Evolutionary conservation across 2,797 vertebrate genomes (phyloP).

Genomic region (Halcyon smyrnensis): DNA sequence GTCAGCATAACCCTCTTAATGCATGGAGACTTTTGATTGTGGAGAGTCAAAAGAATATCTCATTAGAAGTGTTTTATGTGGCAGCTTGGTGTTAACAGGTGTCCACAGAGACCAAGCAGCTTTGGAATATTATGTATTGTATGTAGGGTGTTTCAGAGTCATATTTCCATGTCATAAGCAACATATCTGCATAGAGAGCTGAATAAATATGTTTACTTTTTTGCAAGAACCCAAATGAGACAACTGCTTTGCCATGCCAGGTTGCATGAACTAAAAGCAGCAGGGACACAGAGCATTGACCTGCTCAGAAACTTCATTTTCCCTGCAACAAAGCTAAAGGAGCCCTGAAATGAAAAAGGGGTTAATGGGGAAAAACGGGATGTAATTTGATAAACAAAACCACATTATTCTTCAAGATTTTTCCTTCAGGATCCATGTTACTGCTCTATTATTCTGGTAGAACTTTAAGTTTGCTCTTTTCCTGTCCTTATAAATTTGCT

Average conservation of each 20-base stretch:
- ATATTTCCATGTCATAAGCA: not conserved
- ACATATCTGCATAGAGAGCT: not conserved
- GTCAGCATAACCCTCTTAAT: not conserved
- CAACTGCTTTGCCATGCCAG: not conserved
- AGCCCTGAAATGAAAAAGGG: not conserved
- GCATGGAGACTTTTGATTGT: not conserved
- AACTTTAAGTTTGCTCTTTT: not conserved
- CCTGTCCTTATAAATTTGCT: not conserved
- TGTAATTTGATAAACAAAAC: not conserved
- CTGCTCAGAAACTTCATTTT: not conserved
- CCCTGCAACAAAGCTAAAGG: not conserved
- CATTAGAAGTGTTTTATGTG: not conserved
- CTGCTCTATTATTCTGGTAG: not conserved
- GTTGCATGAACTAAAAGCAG: not conserved
- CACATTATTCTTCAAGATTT: not conserved
- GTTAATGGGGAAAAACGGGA: not conserved
- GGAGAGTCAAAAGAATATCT: constrained; percentile 44
- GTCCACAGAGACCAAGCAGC: not conserved
- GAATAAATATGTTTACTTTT: not conserved
- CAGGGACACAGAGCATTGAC: not conserved
- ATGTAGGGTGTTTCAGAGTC: not conserved
- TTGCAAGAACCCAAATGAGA: not conserved
- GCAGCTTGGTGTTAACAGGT: constrained; percentile 30
- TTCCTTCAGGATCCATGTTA: not conserved
- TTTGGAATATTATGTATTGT: constrained; percentile 11